These are phyloP conservation scores for Mythimna ferrago DNA, from an alignment of 2,888 invertebrate genomes.

Conservation along the genomic window DNA sequence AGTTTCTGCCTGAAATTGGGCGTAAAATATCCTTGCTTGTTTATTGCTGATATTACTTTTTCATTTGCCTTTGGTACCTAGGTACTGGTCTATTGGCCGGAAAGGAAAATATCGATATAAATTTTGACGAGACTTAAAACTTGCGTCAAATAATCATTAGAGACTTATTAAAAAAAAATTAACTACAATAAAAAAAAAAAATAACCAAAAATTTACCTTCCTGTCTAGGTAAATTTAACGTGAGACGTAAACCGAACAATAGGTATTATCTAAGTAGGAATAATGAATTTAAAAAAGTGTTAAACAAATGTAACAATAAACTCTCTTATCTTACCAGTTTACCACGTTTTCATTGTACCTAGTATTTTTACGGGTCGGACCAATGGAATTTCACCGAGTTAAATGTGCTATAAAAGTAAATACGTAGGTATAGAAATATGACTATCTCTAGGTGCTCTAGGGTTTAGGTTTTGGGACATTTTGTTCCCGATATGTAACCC, in stretches of 20 bases:
- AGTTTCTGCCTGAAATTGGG: slow-evolving; percentile 22
- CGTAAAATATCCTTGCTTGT: slow-evolving; percentile 20
- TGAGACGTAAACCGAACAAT: not conserved
- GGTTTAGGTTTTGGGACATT: too few species aligned
- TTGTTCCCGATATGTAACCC: too few species aligned
- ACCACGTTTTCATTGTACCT: not conserved
- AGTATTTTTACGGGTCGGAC: not conserved
- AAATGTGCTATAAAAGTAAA: not conserved
- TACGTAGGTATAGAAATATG: not conserved
- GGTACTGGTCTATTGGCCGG: not conserved
- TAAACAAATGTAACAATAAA: not conserved
- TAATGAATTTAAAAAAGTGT: slow-evolving; percentile 6
- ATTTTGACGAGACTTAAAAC: not conserved
- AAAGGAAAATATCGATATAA: not conserved
- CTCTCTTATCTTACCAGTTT: not conserved
- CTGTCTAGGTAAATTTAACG: not conserved
- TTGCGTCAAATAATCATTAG: not conserved
- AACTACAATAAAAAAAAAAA: not conserved
- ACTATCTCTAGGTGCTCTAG: not conserved
- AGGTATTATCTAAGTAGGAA: not conserved
- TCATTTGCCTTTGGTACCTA: not conserved
- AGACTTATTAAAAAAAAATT: too few species aligned
- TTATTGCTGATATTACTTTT: slow-evolving; percentile 34
- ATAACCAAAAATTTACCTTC: not conserved
- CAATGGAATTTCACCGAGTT: not conserved